phyloP scores from a whole-genome alignment of 2,797 vertebrate species.

The Pelochelys cantorii region DNA sequence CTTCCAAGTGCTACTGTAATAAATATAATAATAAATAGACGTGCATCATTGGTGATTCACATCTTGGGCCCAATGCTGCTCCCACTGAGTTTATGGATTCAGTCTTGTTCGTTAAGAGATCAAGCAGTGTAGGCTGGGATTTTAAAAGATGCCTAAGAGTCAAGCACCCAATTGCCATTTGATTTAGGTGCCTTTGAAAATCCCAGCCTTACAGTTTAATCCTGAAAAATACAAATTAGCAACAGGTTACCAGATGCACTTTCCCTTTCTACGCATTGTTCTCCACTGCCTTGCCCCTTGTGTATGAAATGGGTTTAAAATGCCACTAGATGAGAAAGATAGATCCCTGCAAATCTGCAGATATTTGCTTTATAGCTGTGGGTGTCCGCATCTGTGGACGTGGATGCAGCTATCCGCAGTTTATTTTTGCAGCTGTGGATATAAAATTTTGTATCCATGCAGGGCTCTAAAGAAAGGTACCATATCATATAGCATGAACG shows the following conservation, averaged over 20 bases:
- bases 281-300: background rate
- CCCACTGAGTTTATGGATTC: rapidly evolving
- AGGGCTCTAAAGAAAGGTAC: background rate
- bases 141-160: conserved; percentile 3
- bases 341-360: too few relatives aligned
- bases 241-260: background rate
- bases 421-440: too few relatives aligned
- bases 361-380: too few relatives aligned
- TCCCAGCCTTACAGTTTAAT: background rate
- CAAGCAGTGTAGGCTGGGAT: background rate
- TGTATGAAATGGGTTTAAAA: conserved; percentile 33
- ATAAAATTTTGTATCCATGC: too few relatives aligned
- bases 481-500: conserved; percentile 72
- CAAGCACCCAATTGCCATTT: background rate
- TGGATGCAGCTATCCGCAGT: too few relatives aligned
- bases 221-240: background rate
- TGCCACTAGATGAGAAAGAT: background rate
- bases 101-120: background rate
- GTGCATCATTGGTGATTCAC: rapidly evolving
- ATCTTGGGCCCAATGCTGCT: background rate
- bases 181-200: conserved; percentile 10
- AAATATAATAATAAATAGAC: background rate
- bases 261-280: background rate
- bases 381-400: too few relatives aligned
- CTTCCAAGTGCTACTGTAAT: background rate